Evolutionary conservation across 2,113 vertebrate genomes (phyloP).

Genomic region (Tyto alba): DNA sequence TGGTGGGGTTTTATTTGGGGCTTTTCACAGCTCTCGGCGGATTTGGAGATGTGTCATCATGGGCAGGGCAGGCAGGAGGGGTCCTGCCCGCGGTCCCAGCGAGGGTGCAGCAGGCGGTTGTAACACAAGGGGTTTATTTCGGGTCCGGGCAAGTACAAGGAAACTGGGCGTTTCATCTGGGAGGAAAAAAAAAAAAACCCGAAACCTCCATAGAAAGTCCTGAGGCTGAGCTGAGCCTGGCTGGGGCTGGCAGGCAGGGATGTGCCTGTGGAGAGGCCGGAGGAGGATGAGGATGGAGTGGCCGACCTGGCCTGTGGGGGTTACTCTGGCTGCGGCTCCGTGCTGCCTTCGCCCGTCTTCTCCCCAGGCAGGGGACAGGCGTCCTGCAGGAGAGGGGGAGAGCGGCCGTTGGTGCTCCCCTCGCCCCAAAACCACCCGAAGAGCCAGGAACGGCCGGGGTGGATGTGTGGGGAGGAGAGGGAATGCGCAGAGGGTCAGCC

Average conservation of each 20-base stretch:
- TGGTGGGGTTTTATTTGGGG: fast-evolving
- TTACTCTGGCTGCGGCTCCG: not conserved
- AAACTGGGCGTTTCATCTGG: fast-evolving
- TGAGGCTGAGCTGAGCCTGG: not conserved
- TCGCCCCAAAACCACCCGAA: not conserved
- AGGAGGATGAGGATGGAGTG: not conserved
- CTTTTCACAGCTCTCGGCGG: not conserved
- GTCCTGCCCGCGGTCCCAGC: fast-evolving
- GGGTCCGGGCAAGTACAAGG: not conserved
- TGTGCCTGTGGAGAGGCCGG: not conserved
- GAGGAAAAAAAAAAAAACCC: not conserved
- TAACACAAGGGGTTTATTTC: not conserved
- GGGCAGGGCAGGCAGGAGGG: not conserved
- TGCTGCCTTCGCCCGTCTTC: fast-evolving
- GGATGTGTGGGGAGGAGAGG: not conserved
- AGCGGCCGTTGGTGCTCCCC: fast-evolving
- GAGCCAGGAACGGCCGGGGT: fast-evolving
- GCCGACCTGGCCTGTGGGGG: fast-evolving
- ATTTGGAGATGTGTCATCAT: fast-evolving
- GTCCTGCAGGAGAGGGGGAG: not conserved
- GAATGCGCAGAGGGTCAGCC: not conserved
- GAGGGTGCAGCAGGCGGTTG: not conserved
- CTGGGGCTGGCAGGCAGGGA: not conserved
- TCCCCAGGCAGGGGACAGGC: not conserved
- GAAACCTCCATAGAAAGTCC: not conserved